phyloP scores from a whole-genome alignment of 2,113 vertebrate species.

The Falcunculus frontatus region DNA sequence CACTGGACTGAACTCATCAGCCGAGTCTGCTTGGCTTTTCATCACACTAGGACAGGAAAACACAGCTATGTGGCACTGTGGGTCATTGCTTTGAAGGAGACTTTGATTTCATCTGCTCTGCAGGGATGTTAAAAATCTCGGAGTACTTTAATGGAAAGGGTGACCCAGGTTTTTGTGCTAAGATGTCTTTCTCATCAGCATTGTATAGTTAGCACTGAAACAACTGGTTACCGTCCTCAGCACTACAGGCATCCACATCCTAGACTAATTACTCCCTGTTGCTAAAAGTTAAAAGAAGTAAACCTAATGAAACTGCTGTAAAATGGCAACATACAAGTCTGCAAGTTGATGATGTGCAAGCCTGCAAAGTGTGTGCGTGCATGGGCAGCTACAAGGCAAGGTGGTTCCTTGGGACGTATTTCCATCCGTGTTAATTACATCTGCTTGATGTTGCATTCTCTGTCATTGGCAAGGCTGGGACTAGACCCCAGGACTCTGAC shows the following conservation, averaged over 20 bases:
- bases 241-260: not conserved
- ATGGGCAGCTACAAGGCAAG: not conserved
- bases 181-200: not conserved
- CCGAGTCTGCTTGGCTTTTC: not conserved
- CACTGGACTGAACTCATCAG: not conserved
- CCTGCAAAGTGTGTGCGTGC: not conserved
- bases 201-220: not conserved
- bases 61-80: not conserved
- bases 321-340: not conserved
- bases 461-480: not conserved
- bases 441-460: not conserved
- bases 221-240: not conserved
- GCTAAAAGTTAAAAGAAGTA: not conserved
- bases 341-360: not conserved
- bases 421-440: not conserved
- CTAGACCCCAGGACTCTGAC: not conserved
- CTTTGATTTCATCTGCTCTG: constrained; percentile 19
- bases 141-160: not conserved
- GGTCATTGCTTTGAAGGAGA: constrained; percentile 12
- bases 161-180: not conserved
- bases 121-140: not conserved
- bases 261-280: not conserved
- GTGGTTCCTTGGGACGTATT: not conserved
- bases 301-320: not conserved
- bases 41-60: constrained; percentile 36